Evolutionary conservation across 2,888 invertebrate genomes (phyloP), one percentile per base, ranked within the genome.

Genomic region (Euplagia quadripunctaria): DNA sequence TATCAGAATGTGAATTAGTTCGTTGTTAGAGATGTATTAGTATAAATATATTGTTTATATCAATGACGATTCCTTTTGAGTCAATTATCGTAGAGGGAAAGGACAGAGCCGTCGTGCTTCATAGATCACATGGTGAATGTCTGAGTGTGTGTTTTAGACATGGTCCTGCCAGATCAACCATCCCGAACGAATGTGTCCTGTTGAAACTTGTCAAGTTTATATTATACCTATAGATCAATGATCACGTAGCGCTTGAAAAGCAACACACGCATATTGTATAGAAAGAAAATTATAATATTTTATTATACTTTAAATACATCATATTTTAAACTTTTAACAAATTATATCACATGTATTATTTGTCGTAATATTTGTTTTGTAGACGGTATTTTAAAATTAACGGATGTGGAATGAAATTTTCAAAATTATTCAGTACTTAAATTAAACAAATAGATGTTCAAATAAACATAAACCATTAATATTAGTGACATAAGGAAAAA

Each of bases 51-150:
- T 76, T 86, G 86, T 90, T 90, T 91, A 89, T 88, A 91, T 90
- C 82, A 87, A 91, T 86, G 86, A 92, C 86, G 93, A 95, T 94
- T 95, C 95, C 95, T 96, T 95, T 95, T 96, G 92, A 90, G 95
- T 95, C 95, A 96, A 96, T 95, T 95, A 95, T 90, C 80, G 92
- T 93, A 92, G 90, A 91, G 87, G 82, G 83, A 86, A 85, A 89
- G 89, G 91, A 85, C 83, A 79, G 76, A 78, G 80, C 85, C 77
- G 70, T 82, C 83, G 90, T 90, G 91, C 90, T 91, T 89, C 70
- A 43, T 90, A 89, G 87, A 80, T 79, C 83, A 80, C 88, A 84
- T 80, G 66, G 73, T 78, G 76, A 63, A 67, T 17, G 71, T 74
- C 20, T 20, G 68, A 55, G 68, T 31, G 61, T 80, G 78, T 68